Evolutionary conservation across 2,797 vertebrate species (phyloP).

Genomic region (Macropus fuliginosus): DNA sequence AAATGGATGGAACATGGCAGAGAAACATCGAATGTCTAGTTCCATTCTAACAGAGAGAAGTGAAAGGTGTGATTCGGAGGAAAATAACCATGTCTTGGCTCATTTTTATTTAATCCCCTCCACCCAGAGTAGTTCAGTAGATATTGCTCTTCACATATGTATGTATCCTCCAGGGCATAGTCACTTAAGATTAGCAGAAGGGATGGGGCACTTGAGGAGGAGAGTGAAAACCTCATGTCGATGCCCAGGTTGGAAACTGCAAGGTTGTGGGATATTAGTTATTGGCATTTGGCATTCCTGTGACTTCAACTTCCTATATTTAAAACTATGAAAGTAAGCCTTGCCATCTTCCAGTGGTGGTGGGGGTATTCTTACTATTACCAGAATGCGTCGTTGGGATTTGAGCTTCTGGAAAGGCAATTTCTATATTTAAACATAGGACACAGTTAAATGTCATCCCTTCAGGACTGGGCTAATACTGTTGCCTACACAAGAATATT

Average conservation of each 20-base stretch:
- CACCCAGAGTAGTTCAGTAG: neutral
- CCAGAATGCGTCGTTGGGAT: neutral
- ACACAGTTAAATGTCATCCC: neutral
- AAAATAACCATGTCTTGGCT: neutral
- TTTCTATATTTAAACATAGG: neutral
- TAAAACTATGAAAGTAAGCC: constrained; percentile 14
- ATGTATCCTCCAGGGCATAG: neutral
- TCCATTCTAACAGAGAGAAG: neutral
- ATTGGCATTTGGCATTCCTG: neutral
- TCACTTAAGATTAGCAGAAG: neutral
- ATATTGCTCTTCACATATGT: neutral
- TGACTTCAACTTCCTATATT: neutral
- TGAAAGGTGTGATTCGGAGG: neutral
- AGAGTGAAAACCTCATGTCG: neutral
- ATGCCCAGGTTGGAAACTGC: constrained; percentile 2
- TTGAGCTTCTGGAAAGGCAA: neutral
- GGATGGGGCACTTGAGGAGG: neutral
- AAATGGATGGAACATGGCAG: neutral
- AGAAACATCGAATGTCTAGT: neutral
- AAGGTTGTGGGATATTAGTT: neutral
- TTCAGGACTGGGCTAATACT: neutral
- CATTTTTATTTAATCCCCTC: neutral
- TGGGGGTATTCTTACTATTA: neutral
- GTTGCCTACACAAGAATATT: neutral
- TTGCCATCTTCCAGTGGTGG: neutral